These are phyloP conservation scores for Eumeta japonica DNA, from an alignment of 1,140 invertebrate genomes.

Conservation along the genomic window DNA sequence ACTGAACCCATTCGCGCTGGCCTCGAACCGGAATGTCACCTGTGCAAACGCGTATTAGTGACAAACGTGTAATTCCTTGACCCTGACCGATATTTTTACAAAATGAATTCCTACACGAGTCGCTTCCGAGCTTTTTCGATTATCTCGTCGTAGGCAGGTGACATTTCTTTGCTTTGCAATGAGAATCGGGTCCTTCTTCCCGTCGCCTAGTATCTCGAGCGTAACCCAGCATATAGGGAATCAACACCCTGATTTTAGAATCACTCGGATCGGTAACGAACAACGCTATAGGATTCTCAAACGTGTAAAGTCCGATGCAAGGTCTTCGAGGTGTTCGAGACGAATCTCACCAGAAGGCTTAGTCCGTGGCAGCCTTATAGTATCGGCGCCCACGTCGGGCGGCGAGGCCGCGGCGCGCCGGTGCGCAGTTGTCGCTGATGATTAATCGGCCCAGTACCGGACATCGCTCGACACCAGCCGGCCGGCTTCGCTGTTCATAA, in stretches of 20 bases:
- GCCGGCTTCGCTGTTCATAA: slow-evolving; percentile 12
- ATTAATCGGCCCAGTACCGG: slow-evolving; percentile 49
- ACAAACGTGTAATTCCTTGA: no score
- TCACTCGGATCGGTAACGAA: neutral
- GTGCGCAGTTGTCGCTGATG: slow-evolving; percentile 50
- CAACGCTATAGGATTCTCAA: neutral
- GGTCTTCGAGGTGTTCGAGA: no score
- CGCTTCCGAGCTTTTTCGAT: no score
- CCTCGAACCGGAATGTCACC: no score
- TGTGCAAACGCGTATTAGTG: no score
- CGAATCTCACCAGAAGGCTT: neutral
- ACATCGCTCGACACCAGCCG: slow-evolving; percentile 28
- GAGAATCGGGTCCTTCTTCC: no score
- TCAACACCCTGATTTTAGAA: neutral
- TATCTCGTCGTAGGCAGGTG: no score
- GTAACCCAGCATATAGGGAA: neutral
- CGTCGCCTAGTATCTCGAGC: no score
- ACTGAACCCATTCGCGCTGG: no score
- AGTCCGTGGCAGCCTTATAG: slow-evolving; percentile 15
- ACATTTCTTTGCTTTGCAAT: no score
- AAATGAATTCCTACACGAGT: no score
- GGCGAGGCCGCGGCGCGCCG: slow-evolving; percentile 35
- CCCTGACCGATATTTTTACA: no score
- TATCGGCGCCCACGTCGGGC: slow-evolving; percentile 36
- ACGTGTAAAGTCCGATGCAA: neutral